Evolutionary conservation across 2,888 invertebrate genomes (phyloP).

Genomic region (Pilophorus perplexus): DNA sequence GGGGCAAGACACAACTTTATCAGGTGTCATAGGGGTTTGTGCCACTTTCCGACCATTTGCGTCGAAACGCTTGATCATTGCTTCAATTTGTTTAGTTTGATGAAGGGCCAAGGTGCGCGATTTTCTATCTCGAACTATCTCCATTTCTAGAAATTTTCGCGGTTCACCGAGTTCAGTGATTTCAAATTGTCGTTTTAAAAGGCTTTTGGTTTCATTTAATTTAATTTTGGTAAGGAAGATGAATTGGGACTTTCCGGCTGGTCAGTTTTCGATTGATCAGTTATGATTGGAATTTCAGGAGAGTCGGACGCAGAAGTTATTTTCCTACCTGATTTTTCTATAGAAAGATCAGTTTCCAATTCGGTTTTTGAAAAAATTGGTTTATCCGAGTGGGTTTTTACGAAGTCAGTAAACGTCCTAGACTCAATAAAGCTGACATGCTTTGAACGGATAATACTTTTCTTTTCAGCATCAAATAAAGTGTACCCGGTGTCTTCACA

Average conservation of each 20-base stretch:
- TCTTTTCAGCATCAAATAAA: too few species aligned
- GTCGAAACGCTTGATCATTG: neutral
- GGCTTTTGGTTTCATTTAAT: neutral
- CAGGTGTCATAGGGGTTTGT: neutral
- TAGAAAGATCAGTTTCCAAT: constrained; percentile 6
- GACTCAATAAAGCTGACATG: too few species aligned
- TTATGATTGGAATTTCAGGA: too few species aligned
- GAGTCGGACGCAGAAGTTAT: too few species aligned
- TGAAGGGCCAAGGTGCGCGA: neutral
- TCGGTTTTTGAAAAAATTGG: too few species aligned
- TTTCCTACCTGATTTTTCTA: neutral
- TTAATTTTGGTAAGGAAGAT: neutral
- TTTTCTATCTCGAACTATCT: neutral
- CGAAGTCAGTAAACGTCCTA: too few species aligned
- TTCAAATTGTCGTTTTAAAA: neutral
- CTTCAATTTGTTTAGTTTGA: neutral
- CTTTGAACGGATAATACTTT: too few species aligned
- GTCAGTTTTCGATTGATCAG: too few species aligned
- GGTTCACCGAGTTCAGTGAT: constrained; percentile 6
- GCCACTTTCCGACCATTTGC: neutral
- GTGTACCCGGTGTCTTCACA: too few species aligned
- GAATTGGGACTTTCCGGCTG: too few species aligned
- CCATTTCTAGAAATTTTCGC: constrained; percentile 1
- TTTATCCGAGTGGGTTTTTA: too few species aligned
- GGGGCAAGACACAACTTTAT: neutral